Conservation (phyloP, 2,797 vertebrate species). For the Falco peregrinus region DNA sequence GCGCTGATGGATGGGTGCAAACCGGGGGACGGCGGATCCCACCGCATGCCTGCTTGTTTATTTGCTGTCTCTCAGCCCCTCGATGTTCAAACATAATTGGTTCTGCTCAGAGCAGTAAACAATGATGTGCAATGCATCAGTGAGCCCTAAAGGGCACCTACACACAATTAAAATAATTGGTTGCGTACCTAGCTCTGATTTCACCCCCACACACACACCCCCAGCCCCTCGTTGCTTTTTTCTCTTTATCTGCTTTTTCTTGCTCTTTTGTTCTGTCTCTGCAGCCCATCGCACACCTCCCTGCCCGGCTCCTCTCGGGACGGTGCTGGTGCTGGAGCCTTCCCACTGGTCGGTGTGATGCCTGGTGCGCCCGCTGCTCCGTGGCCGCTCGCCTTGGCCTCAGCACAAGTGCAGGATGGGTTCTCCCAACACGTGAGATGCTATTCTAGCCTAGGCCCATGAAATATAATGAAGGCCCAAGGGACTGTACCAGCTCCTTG, state of each 20-base stretch:
- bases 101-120: conserved; percentile 61
- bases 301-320: accelerated
- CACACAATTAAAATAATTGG: conserved; percentile 69
- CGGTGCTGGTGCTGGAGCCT: accelerated
- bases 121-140: conserved; percentile 38
- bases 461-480: conserved; percentile 74
- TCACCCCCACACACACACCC: not conserved
- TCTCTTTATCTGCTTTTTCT: not conserved
- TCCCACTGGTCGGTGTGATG: accelerated
- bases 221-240: accelerated
- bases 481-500: conserved; percentile 52
- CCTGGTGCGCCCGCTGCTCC: accelerated
- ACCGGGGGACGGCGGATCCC: not conserved
- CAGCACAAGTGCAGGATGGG: not conserved
- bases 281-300: not conserved
- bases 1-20: conserved; percentile 18
- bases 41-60: not conserved
- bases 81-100: conserved; percentile 63
- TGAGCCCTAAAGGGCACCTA: conserved; percentile 57
- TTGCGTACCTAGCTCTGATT: not conserved
- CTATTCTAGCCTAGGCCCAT: conserved; percentile 36
- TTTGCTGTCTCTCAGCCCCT: conserved; percentile 50
- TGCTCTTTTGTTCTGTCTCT: not conserved
- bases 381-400: not conserved
- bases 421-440: not conserved